Base-by-base conservation (phyloP, 2,888 invertebrate genomes). In the Limnephilus auricula region DNA sequence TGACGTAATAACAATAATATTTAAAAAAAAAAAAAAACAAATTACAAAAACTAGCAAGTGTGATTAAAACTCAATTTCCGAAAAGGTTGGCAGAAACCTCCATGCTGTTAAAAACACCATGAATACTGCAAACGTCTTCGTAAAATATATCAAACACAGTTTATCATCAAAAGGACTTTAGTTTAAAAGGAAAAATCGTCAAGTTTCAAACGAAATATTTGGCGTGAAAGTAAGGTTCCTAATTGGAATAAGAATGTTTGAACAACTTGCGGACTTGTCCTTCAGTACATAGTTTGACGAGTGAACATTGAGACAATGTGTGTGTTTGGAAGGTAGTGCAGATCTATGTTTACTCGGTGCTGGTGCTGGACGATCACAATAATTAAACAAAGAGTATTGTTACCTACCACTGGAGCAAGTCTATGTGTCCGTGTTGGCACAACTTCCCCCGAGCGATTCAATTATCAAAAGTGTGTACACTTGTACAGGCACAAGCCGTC, bases 311-410 rank as follows among this genome's bases (percentile, higher is more conserved):
- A 89, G 40, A 91, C 25, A 90, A 79, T 89, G 89, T 91, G 85
- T 89, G 89, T 87, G 79, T 91, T 40, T 90, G 91, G 91, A 87
- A 87, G 91, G 91, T 84, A 31, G 92, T 92, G 93, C 93, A 93
- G 79, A 91, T 91, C 89, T 93, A 89, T 91, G 88, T 89, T 92
- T 80, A 90, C 78, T 90, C 90, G 89, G 91, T 93, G 93, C 93
- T 91, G 91, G 92, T 92, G 92, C 92, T 92, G 92, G 92, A 93
- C 91, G 86, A 91, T 91, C 91, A 92, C 92, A 91, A 87, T 89
- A 87, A 91, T 30, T 84, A 40, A 34, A 84, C 82, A 34, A 91
- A 79, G 37, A 37, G 83, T 89, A 89, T 80, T n/a, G 12, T 91
- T 92, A 92, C 92, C 92, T 90, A 92, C 90, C 92, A 92, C 40